These are phyloP conservation scores for Nyleta sp. DNA, from an alignment of 2,888 invertebrate genomes.

Conservation along the genomic window DNA sequence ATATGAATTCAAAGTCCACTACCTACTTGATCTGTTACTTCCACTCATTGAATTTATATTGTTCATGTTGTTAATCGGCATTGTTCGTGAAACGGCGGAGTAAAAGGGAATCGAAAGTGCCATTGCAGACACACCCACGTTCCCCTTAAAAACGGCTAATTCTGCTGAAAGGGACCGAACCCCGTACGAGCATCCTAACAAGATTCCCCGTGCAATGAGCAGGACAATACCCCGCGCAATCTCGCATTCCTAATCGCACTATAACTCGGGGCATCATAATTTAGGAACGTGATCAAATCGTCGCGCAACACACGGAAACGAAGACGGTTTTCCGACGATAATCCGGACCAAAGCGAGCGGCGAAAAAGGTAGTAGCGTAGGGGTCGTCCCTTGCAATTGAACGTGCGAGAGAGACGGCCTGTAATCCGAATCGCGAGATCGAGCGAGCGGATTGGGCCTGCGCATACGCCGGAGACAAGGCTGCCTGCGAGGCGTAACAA, in stretches of 20 bases:
- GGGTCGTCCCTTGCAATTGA: slow-evolving; percentile 20
- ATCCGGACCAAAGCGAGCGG: slow-evolving; percentile 20
- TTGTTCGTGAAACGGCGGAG: too few species aligned
- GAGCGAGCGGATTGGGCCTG: slow-evolving; percentile 64
- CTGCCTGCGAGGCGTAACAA: slow-evolving; percentile 75
- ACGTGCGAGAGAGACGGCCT: slow-evolving; percentile 19
- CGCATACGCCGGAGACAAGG: slow-evolving; percentile 66
- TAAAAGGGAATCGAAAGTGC: too few species aligned
- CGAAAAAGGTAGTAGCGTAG: slow-evolving; percentile 19
- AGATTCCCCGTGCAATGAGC: neutral
- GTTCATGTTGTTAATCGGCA: too few species aligned
- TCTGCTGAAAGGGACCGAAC: too few species aligned
- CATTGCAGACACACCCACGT: too few species aligned
- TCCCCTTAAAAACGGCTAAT: too few species aligned
- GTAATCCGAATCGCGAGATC: slow-evolving; percentile 61
- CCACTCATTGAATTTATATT: too few species aligned
- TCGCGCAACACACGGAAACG: slow-evolving; percentile 32
- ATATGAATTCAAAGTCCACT: too few species aligned
- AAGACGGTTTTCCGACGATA: slow-evolving; percentile 27
- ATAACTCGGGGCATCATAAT: slow-evolving; percentile 28
- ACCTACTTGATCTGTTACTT: too few species aligned
- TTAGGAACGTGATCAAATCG: slow-evolving; percentile 32
- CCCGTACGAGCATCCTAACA: neutral
- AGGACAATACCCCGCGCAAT: slow-evolving; percentile 20
- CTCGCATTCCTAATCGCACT: slow-evolving; percentile 8